Evolutionary conservation across 2,797 vertebrate genomes (phyloP).

Genomic region (Dromococcyx pavoninus): DNA sequence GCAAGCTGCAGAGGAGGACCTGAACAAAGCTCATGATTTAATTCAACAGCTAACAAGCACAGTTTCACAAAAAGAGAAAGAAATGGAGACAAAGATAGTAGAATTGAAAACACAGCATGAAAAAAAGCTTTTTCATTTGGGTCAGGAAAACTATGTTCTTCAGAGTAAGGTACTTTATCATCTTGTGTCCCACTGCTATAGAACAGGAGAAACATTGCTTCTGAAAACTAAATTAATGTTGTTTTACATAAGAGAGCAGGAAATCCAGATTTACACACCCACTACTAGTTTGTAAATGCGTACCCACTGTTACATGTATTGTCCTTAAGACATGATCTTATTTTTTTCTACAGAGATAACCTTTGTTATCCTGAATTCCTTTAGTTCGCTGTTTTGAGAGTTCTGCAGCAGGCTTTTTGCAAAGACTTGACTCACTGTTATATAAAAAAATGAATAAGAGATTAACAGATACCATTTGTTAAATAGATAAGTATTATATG

Average conservation of each 20-base stretch:
- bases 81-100: slow-evolving; percentile 70
- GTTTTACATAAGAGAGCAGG: background rate
- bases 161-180: slow-evolving; percentile 84
- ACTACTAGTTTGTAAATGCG: background rate
- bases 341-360: background rate
- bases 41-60: slow-evolving; percentile 76
- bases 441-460: background rate
- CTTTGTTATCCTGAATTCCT: background rate
- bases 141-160: slow-evolving; percentile 88
- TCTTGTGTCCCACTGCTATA: background rate
- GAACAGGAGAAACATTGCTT: background rate
- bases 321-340: too few species aligned
- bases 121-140: slow-evolving; percentile 79
- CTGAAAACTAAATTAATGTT: background rate
- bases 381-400: background rate
- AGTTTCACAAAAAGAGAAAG: slow-evolving; percentile 78
- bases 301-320: background rate
- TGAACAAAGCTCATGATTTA: slow-evolving; percentile 62
- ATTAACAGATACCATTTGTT: background rate
- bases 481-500: background rate
- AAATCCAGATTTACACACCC: background rate
- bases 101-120: slow-evolving; percentile 76
- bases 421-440: background rate
- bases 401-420: background rate
- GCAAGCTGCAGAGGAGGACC: slow-evolving; percentile 74